Percentiles rank a stretch among this genome's conserved stretches.
Evolutionary conservation across 1,140 invertebrate genomes (phyloP).

Genomic region (Samia ricini): DNA sequence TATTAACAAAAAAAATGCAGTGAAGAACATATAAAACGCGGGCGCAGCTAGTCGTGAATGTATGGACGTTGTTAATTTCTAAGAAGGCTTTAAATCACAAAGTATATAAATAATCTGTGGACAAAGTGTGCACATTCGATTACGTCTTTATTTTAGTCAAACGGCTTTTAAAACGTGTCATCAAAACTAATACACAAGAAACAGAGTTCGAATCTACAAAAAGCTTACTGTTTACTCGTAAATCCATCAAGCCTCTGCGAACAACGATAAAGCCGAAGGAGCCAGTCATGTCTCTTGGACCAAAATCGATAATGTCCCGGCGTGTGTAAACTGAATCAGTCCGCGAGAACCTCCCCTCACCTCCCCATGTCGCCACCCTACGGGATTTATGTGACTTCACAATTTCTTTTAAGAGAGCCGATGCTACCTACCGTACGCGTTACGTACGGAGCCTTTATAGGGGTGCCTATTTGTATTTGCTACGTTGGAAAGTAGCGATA

Average conservation of each 20-base stretch:
- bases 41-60: too few species aligned
- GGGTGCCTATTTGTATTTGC: background rate
- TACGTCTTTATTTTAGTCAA: background rate
- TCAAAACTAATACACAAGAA: background rate
- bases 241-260: background rate
- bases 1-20: too few species aligned
- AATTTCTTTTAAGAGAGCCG: background rate
- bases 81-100: too few species aligned
- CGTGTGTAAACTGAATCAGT: conserved; percentile 14
- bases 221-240: background rate
- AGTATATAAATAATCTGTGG: too few species aligned
- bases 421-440: background rate
- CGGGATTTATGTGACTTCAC: conserved; percentile 1
- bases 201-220: background rate
- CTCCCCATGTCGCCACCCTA: background rate
- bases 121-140: background rate
- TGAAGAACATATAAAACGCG: too few species aligned
- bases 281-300: conserved; percentile 3
- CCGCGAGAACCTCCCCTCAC: background rate
- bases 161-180: background rate
- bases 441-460: background rate
- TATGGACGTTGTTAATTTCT: too few species aligned
- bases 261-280: background rate
- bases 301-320: conserved; percentile 14
- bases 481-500: background rate